phyloP scores from a whole-genome alignment of 1,140 invertebrate species.

The Phymastichus coffea region DNA sequence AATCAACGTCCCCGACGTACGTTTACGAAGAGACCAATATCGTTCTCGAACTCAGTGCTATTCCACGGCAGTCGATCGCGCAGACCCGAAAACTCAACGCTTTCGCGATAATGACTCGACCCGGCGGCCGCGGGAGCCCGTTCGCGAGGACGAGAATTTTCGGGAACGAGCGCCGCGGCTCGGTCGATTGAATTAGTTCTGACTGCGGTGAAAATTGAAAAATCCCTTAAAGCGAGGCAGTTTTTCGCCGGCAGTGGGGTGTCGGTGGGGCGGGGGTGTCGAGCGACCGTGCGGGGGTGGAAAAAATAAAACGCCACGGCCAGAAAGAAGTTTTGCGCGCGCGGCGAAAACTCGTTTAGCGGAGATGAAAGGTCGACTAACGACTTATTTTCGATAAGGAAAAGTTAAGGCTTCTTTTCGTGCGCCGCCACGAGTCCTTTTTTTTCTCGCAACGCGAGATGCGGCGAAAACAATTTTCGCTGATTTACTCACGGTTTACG shows the following conservation, averaged over 20 bases:
- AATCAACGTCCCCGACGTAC: no score
- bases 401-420: conserved; percentile 51
- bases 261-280: not conserved
- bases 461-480: no score
- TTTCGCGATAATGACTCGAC: no score
- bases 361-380: conserved; percentile 57
- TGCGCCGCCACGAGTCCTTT: not conserved
- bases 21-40: no score
- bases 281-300: conserved; percentile 19
- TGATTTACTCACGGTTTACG: no score
- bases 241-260: conserved; percentile 1
- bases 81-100: no score
- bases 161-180: no score
- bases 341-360: conserved; percentile 57
- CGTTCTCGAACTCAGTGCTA: no score
- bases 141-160: no score
- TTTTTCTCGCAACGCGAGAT: not conserved
- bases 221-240: conserved; percentile 54
- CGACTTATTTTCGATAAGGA: conserved; percentile 59
- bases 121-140: no score
- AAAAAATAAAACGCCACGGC: conserved; percentile 22
- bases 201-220: conserved; percentile 49
- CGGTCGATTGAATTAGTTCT: conserved; percentile 49
- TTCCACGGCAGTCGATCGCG: no score
- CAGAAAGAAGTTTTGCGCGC: conserved; percentile 42